These are phyloP conservation scores for Lutjanus argentimaculatus DNA, from an alignment of 2,797 vertebrate species.

Conservation along the genomic window DNA sequence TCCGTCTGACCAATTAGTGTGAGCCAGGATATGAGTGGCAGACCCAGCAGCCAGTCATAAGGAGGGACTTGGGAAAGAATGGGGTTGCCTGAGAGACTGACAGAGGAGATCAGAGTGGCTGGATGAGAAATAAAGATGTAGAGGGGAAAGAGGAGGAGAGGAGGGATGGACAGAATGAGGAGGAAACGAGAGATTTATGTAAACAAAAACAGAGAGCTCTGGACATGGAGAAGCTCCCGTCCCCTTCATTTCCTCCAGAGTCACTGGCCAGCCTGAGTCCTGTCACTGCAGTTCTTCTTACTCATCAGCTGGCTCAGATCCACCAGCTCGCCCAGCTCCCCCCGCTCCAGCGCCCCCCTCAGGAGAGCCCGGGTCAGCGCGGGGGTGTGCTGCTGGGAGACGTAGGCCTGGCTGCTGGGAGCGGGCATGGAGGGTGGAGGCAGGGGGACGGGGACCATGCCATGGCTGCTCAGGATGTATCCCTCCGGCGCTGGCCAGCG, in stretches of 20 bases:
- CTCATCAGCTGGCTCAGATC: constrained; percentile 92
- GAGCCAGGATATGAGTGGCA: constrained; percentile 80
- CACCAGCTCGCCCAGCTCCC: constrained; percentile 86
- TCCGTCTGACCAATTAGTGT: constrained; percentile 80
- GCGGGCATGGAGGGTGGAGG: constrained; percentile 75
- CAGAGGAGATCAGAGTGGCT: constrained; percentile 53
- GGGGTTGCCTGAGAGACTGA: constrained; percentile 53
- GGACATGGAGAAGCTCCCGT: constrained; percentile 52
- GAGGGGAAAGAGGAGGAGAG: constrained; percentile 10
- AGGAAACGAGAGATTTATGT: constrained; percentile 47
- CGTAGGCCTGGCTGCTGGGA: constrained; percentile 72
- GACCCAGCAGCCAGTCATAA: constrained; percentile 76
- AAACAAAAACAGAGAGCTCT: constrained; percentile 59
- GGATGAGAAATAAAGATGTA: constrained; percentile 70
- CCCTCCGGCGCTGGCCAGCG: constrained; percentile 91
- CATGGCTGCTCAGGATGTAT: constrained; percentile 91
- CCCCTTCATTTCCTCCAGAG: constrained; percentile 53
- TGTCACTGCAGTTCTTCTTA: constrained; percentile 90
- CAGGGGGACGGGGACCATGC: constrained; percentile 76
- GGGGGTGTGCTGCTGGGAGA: constrained; percentile 79
- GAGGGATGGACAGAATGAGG: constrained; percentile 37
- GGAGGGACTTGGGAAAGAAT: constrained; percentile 50
- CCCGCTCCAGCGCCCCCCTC: constrained; percentile 83
- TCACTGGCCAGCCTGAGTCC: constrained; percentile 92
- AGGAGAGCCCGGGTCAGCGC: constrained; percentile 79